A percentile compares a stretch with the other conserved stretches of the same genome.
phyloP scores from a whole-genome alignment of 2,888 invertebrate species.

The Stenolophus ochropezus region DNA sequence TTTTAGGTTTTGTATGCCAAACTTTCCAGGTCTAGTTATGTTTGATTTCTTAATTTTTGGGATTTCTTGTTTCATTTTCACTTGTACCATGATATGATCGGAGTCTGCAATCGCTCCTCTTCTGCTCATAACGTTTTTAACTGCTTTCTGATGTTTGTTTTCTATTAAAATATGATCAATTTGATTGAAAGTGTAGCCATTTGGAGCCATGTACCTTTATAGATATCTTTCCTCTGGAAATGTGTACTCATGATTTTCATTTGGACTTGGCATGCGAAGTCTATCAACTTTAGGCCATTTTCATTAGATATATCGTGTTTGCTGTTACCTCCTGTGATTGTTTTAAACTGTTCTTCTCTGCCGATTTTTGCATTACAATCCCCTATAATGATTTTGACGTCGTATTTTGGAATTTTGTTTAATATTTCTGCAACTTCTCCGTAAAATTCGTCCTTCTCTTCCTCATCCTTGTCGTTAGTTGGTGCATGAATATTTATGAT shows the following conservation, averaged over 20 bases:
- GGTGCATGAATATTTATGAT: too few relatives aligned
- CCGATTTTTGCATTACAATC: too few relatives aligned
- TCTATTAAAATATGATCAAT: slow-evolving; percentile 54
- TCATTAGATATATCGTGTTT: slow-evolving; percentile 52
- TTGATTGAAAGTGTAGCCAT: too few relatives aligned
- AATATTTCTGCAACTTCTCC: not conserved
- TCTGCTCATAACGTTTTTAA: slow-evolving; percentile 40
- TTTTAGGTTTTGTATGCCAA: not conserved
- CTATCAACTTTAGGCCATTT: slow-evolving; percentile 58
- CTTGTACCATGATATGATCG: too few relatives aligned
- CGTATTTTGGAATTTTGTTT: not conserved
- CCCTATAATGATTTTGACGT: too few relatives aligned
- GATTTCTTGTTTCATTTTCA: too few relatives aligned
- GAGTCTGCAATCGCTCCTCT: slow-evolving; percentile 39
- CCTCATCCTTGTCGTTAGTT: not conserved
- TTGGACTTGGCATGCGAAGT: slow-evolving; percentile 53
- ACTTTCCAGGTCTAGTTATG: too few relatives aligned
- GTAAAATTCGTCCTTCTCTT: not conserved
- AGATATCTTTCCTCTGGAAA: slow-evolving; percentile 56
- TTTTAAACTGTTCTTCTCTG: too few relatives aligned
- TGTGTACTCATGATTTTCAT: slow-evolving; percentile 57
- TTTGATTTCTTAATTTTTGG: too few relatives aligned
- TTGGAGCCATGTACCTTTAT: slow-evolving; percentile 57
- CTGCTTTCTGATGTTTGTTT: not conserved
- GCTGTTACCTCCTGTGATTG: slow-evolving; percentile 46